Evolutionary conservation across 2,888 invertebrate genomes (phyloP).

Genomic region (Acronicta leporina): DNA sequence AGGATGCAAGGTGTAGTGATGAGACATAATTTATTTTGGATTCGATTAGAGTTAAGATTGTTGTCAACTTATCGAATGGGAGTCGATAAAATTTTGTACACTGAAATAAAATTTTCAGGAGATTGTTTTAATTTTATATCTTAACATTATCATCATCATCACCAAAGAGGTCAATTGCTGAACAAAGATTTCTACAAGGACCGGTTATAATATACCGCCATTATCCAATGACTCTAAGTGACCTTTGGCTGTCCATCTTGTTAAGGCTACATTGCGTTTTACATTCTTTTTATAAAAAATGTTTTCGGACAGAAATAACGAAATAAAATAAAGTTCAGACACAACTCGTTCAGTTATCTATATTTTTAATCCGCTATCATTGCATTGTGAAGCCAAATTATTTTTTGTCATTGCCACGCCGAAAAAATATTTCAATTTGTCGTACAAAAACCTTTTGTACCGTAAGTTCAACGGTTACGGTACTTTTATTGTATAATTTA

Average conservation of each 20-base stretch:
- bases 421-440: neutral
- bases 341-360: neutral
- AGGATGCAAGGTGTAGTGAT: slow-evolving; percentile 42
- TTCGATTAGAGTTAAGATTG: slow-evolving; percentile 8
- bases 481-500: slow-evolving; percentile 3
- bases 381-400: neutral
- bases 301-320: neutral
- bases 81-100: too few relatives aligned
- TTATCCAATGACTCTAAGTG: too few relatives aligned
- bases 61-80: neutral
- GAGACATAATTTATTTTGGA: slow-evolving; percentile 14
- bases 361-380: neutral
- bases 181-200: too few relatives aligned
- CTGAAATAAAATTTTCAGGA: too few relatives aligned
- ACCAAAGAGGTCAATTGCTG: too few relatives aligned
- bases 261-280: too few relatives aligned
- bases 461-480: neutral
- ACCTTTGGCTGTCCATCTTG: too few relatives aligned
- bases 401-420: neutral
- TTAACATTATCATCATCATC: too few relatives aligned
- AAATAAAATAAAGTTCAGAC: too few relatives aligned
- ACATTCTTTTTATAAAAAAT: neutral
- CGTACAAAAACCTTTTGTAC: neutral
- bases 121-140: too few relatives aligned
- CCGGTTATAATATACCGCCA: too few relatives aligned